Percentiles rank a stretch among this genome's conserved stretches.
phyloP scores from a whole-genome alignment of 2,888 invertebrate species.

The Eupithecia vulgata region DNA sequence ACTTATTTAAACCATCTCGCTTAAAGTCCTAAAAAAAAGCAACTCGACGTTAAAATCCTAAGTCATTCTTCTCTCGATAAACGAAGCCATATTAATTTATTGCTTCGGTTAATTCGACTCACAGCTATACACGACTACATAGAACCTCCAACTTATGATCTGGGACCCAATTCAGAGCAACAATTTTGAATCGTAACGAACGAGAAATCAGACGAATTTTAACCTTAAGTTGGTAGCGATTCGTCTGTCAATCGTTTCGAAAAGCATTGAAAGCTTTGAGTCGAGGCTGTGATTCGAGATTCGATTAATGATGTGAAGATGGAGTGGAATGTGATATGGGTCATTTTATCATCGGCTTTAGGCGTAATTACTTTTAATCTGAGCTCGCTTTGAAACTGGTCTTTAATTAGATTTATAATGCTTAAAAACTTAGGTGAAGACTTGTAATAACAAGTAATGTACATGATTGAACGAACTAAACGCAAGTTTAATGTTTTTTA shows the following conservation, averaged over 20 bases:
- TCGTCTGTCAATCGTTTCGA: not conserved
- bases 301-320: conserved; percentile 41
- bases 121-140: conserved; percentile 22
- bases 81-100: conserved; percentile 49
- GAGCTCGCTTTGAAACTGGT: not conserved
- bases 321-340: conserved; percentile 40
- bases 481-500: not conserved
- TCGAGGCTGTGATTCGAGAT: conserved; percentile 18
- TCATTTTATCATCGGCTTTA: conserved; percentile 22
- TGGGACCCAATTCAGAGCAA: not conserved
- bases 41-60: not conserved
- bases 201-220: not conserved
- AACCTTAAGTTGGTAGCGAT: not conserved
- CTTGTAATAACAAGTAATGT: not conserved
- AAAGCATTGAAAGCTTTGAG: not conserved
- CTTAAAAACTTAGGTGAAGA: not conserved
- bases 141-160: conserved; percentile 11
- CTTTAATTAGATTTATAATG: conserved; percentile 2
- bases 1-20: not conserved
- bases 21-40: not conserved
- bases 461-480: conserved; percentile 1
- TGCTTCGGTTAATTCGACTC: conserved; percentile 29
- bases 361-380: conserved; percentile 18
- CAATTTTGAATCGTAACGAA: not conserved
- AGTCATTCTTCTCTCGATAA: conserved; percentile 27